A percentile compares a stretch with the other conserved stretches of the same genome.
phyloP scores from a whole-genome alignment of 2,113 vertebrate genomes.

The Gymnobelideus leadbeateri region DNA sequence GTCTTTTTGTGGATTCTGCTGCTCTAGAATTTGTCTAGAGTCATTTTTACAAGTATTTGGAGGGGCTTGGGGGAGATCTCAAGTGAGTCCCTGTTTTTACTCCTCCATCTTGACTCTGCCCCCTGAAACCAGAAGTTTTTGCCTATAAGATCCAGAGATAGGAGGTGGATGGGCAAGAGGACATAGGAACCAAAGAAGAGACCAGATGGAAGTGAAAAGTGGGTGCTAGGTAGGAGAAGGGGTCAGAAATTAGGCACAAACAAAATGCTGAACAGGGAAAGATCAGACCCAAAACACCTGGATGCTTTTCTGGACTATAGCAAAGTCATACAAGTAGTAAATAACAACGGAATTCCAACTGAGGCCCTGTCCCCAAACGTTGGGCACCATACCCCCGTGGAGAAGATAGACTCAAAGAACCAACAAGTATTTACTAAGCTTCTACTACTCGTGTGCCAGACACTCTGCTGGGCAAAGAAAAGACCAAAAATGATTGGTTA shows the following conservation, averaged over 20 bases:
- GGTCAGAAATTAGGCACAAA: not conserved
- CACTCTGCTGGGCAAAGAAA: not conserved
- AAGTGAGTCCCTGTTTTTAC: no score
- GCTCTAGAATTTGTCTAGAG: no score
- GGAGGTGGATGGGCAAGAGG: not conserved
- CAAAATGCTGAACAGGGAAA: not conserved
- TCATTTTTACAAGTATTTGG: no score
- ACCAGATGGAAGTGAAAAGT: not conserved
- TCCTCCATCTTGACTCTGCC: no score
- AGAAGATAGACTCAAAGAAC: not conserved
- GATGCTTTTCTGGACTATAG: not conserved
- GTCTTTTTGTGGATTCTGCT: no score
- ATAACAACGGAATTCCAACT: not conserved
- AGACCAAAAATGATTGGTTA: not conserved
- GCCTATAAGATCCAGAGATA: not conserved
- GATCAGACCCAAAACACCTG: not conserved
- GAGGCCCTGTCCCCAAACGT: not conserved
- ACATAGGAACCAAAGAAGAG: not conserved
- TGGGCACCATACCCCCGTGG: no score
- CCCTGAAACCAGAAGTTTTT: not conserved
- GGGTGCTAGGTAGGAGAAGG: no score
- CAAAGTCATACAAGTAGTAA: not conserved
- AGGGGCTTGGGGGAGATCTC: no score
- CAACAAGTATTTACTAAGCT: not conserved
- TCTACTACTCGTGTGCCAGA: not conserved